Evolutionary conservation across 2,888 invertebrate genomes (phyloP).

Genomic region (Lasius platythorax): DNA sequence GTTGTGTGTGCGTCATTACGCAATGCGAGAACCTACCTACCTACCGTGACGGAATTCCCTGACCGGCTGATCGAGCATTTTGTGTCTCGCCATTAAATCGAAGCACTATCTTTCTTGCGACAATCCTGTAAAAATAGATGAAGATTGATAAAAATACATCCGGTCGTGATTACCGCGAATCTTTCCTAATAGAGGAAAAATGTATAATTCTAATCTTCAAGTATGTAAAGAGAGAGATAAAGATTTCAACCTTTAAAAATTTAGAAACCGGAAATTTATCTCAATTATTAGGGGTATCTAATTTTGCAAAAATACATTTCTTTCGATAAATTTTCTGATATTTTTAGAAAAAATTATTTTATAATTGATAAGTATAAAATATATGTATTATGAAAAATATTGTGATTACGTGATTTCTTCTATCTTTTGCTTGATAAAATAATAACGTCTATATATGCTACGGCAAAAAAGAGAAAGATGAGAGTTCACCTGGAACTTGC

Average conservation of each 20-base stretch:
- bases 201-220: not conserved
- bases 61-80: conserved; percentile 48
- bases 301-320: conserved; percentile 4
- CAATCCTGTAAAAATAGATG: not conserved
- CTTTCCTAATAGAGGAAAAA: not conserved
- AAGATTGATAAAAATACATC: not conserved
- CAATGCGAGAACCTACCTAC: conserved; percentile 56
- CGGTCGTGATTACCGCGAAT: not conserved
- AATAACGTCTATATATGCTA: not conserved
- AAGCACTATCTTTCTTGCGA: not conserved
- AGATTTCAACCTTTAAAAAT: not conserved
- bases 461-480: not conserved
- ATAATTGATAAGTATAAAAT: not conserved
- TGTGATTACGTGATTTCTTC: not conserved
- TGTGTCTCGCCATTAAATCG: not conserved
- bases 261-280: not conserved
- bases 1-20: conserved; percentile 60
- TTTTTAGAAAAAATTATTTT: not conserved
- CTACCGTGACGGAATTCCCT: conserved; percentile 51
- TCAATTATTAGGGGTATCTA: not conserved
- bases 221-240: not conserved
- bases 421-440: not conserved
- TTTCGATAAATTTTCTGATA: not conserved
- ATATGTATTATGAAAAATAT: not conserved
- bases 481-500: not conserved